Evolutionary conservation across 2,888 invertebrate genomes (phyloP).

Genomic region (Papilio elwesi): DNA sequence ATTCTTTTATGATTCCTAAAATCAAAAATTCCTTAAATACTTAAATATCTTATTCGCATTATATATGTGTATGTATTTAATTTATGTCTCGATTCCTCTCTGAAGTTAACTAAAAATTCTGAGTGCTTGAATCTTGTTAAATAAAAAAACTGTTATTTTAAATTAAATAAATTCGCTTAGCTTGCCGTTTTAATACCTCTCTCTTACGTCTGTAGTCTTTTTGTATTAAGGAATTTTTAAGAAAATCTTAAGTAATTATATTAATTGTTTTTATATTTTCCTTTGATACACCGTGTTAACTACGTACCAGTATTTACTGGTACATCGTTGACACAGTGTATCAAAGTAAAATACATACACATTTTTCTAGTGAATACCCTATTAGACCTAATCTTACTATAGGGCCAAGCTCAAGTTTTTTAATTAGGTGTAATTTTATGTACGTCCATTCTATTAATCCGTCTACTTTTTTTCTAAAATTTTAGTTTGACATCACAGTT

Average conservation of each 20-base stretch:
- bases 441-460: constrained; percentile 48
- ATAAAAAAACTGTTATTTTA: neutral
- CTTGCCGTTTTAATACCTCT: neutral
- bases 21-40: too few relatives aligned
- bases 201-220: neutral
- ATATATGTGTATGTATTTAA: too few relatives aligned
- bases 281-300: neutral
- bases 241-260: neutral
- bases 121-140: neutral
- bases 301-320: neutral
- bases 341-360: neutral
- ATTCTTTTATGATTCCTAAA: too few relatives aligned
- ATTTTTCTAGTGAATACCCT: neutral
- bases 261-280: neutral
- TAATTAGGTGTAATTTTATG: constrained; percentile 39
- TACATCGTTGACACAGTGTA: neutral
- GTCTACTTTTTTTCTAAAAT: constrained; percentile 45
- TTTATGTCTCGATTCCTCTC: too few relatives aligned
- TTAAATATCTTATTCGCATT: too few relatives aligned
- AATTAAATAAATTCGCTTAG: neutral
- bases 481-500: constrained; percentile 15
- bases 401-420: constrained; percentile 44
- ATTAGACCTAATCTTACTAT: constrained; percentile 30
- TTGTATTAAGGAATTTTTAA: neutral
- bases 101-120: neutral